Evolutionary conservation across 2,113 vertebrate genomes (phyloP).

Genomic region (Seriola aureovittata): DNA sequence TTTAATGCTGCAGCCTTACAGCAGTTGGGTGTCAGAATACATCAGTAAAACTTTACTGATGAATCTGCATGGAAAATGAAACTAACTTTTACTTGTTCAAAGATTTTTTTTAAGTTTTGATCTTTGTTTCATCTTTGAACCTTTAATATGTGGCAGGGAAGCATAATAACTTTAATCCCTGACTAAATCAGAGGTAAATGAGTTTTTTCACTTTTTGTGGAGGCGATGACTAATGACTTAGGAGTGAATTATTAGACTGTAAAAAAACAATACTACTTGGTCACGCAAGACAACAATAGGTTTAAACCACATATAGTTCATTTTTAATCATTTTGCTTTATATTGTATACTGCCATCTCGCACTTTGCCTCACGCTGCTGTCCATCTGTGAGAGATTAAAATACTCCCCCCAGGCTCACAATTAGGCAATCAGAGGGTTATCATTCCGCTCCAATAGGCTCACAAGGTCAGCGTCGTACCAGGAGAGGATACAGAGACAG

Average conservation of each 20-base stretch:
- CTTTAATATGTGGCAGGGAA: background rate
- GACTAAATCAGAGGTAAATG: background rate
- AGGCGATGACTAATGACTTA: background rate
- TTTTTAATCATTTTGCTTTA: background rate
- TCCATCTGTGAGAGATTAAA: constrained; percentile 75
- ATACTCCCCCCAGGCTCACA: constrained; percentile 76
- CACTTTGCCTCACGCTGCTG: constrained; percentile 35
- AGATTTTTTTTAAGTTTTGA: no score
- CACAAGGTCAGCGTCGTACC: constrained; percentile 79
- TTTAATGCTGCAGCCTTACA: no score
- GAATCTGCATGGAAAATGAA: background rate
- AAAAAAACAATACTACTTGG: background rate
- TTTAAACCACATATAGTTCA: background rate
- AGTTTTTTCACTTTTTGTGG: background rate
- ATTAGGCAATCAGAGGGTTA: constrained; percentile 76
- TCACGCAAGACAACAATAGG: no score
- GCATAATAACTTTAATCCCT: background rate
- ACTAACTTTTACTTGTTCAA: background rate
- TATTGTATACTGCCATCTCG: constrained; percentile 19
- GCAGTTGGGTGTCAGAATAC: no score
- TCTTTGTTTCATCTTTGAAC: background rate
- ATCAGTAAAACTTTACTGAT: background rate
- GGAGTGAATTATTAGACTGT: background rate
- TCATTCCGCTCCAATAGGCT: constrained; percentile 80
- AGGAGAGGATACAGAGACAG: constrained; percentile 38